Conservation (phyloP, 2,113 vertebrate species). For the Choloepus hoffmanni region DNA sequence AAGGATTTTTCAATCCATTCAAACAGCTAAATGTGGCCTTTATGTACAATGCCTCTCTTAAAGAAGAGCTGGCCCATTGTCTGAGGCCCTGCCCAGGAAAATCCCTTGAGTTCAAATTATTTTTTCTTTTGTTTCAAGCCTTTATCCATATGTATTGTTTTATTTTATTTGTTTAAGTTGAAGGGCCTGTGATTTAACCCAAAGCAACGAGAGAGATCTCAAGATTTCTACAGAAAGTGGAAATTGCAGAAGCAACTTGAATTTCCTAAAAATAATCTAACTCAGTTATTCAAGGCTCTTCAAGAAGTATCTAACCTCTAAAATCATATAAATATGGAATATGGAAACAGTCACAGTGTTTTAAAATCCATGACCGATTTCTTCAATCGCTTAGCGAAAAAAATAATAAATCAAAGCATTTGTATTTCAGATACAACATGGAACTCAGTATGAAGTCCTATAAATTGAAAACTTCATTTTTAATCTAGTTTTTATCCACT, state of each 20-base stretch:
- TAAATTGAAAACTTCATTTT: constrained; percentile 60
- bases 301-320: background rate
- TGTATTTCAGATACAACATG: background rate
- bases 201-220: background rate
- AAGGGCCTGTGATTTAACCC: background rate
- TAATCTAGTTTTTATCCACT: background rate
- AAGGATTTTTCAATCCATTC: constrained; percentile 65
- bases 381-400: constrained; percentile 41
- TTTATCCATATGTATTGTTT: background rate
- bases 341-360: background rate
- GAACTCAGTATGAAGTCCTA: constrained; percentile 28
- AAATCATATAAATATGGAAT: background rate
- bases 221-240: background rate
- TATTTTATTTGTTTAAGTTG: constrained; percentile 18
- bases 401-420: background rate
- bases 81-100: constrained; percentile 6
- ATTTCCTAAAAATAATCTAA: constrained; percentile 54
- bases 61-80: background rate
- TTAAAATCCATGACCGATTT: constrained; percentile 30
- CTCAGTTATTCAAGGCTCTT: background rate
- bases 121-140: constrained; percentile 55
- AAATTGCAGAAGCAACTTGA: background rate
- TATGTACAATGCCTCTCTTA: constrained; percentile 7
- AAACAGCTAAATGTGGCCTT: constrained; percentile 32
- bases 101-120: constrained; percentile 53